A percentile compares a stretch with the other conserved stretches of the same genome.
phyloP scores from a whole-genome alignment of 2,113 vertebrate species.

The Murina feae region DNA sequence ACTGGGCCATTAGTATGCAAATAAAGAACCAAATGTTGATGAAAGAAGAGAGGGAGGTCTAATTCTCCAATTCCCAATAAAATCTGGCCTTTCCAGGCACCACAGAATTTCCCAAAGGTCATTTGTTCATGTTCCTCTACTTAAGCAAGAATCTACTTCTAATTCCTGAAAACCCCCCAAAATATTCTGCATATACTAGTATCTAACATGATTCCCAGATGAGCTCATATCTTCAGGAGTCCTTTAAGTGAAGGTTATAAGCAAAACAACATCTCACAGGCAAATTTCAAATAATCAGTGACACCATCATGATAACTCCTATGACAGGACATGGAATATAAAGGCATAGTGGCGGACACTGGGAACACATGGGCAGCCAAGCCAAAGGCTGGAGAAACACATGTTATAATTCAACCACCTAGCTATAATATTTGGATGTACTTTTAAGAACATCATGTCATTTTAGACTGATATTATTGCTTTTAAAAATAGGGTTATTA shows the following conservation, averaged over 20 bases:
- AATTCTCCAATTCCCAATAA: background rate
- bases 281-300: background rate
- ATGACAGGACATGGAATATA: fast-evolving
- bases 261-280: background rate
- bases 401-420: background rate
- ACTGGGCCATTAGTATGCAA: no score
- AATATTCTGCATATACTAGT: background rate
- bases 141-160: background rate
- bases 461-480: background rate
- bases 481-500: background rate
- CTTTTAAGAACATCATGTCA: background rate
- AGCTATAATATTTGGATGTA: background rate
- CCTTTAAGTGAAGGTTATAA: background rate
- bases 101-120: background rate
- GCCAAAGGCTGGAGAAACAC: background rate
- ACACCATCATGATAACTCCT: background rate
- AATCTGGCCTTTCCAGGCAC: background rate
- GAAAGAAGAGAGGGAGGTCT: background rate
- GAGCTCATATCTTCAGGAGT: background rate
- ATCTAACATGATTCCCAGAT: background rate
- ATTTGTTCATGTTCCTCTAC: background rate
- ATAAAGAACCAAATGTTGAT: background rate
- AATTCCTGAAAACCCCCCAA: background rate
- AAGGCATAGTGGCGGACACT: background rate
- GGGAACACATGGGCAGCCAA: background rate